These are phyloP conservation scores for Poeciliopsis turrubarensis DNA, from an alignment of 2,113 vertebrate species.

Conservation along the genomic window DNA sequence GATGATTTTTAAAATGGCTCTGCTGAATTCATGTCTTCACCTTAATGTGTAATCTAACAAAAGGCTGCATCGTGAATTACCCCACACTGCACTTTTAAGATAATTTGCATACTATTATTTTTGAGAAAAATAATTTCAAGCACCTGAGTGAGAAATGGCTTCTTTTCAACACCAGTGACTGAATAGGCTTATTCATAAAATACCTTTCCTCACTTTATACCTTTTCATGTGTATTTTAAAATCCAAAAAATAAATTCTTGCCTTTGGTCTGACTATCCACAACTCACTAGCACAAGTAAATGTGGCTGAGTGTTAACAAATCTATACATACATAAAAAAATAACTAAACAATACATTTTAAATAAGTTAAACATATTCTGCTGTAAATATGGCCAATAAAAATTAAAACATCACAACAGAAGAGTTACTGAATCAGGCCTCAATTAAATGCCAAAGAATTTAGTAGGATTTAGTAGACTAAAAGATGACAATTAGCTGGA, in stretches of 20 bases:
- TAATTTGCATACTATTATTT: constrained; percentile 24
- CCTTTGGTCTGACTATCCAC: not conserved
- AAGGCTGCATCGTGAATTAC: not conserved
- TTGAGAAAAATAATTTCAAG: constrained; percentile 28
- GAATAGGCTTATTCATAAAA: not conserved
- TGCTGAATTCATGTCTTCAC: constrained; percentile 18
- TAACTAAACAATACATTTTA: not conserved
- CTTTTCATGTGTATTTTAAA: constrained; percentile 14
- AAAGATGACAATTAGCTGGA: too few species aligned
- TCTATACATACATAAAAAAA: not conserved
- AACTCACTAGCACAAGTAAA: not conserved
- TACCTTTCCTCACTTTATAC: not conserved
- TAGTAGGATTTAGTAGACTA: too few species aligned
- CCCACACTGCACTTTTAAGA: constrained; percentile 11
- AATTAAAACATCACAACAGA: too few species aligned
- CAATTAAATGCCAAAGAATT: too few species aligned
- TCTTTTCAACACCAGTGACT: constrained; percentile 1
- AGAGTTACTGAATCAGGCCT: too few species aligned
- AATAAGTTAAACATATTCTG: not conserved
- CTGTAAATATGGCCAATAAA: too few species aligned
- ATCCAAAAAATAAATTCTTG: not conserved
- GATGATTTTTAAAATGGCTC: constrained; percentile 14
- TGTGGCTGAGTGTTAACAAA: not conserved
- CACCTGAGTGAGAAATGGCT: constrained; percentile 10
- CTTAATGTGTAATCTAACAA: constrained; percentile 42